These are phyloP conservation scores for Ischnus inquisitorius DNA, from an alignment of 2,888 invertebrate species.

Conservation along the genomic window DNA sequence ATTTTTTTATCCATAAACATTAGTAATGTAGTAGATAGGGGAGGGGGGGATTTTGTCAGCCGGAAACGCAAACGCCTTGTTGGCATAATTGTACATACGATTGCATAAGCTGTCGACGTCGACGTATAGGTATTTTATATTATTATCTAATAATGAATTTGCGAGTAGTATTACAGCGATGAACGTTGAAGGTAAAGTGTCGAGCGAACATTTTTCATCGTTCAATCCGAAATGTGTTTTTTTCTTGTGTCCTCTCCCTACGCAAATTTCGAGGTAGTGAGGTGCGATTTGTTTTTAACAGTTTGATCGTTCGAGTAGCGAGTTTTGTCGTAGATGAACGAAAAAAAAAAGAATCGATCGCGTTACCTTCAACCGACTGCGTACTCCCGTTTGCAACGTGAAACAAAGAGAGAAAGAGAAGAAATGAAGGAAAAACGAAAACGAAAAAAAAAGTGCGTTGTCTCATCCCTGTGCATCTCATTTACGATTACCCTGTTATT, in stretches of 20 bases:
- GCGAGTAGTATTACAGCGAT: constrained; percentile 79
- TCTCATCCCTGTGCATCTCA: constrained; percentile 76
- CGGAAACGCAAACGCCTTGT: constrained; percentile 72
- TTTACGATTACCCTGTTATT: constrained; percentile 82
- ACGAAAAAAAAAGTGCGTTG: constrained; percentile 49
- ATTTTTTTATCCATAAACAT: constrained; percentile 83
- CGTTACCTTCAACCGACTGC: constrained; percentile 71
- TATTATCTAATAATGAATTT: constrained; percentile 76
- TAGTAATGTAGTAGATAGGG: constrained; percentile 81
- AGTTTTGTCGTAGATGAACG: constrained; percentile 52
- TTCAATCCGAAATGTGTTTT: constrained; percentile 58
- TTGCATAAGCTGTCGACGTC: constrained; percentile 79
- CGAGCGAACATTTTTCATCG: constrained; percentile 71
- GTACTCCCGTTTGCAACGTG: constrained; percentile 71
- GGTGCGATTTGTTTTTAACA: constrained; percentile 40
- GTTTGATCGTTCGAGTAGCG: constrained; percentile 24
- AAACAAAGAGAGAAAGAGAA: constrained; percentile 53
- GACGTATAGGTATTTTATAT: constrained; percentile 80
- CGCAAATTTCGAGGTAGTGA: constrained; percentile 26
- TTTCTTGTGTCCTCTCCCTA: constrained; percentile 49
- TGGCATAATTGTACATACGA: constrained; percentile 83
- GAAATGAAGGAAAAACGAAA: constrained; percentile 24
- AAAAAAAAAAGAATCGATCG: constrained; percentile 54
- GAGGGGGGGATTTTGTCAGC: constrained; percentile 55
- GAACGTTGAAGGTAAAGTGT: constrained; percentile 78